phyloP scores from a whole-genome alignment of 2,888 invertebrate species.

The Pseudococcus viburni region DNA sequence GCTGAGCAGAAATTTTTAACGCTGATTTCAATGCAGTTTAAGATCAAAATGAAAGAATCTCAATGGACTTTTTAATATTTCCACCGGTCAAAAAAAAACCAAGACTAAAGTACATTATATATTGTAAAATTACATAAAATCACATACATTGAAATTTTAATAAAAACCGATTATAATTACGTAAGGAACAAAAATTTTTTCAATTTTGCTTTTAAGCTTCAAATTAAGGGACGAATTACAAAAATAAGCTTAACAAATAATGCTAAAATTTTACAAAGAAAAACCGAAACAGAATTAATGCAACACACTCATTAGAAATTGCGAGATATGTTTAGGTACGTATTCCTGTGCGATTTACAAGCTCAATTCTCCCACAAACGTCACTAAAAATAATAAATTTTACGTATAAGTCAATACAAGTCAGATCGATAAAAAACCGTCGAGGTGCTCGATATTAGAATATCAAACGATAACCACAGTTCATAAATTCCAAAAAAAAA shows the following conservation, averaged over 20 bases:
- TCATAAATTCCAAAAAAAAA: not conserved
- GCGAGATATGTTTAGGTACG: constrained; percentile 1
- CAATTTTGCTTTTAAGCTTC: constrained; percentile 63
- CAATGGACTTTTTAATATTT: too few species aligned
- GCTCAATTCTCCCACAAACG: not conserved
- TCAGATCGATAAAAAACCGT: not conserved
- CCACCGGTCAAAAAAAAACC: not conserved
- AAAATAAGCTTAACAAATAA: constrained; percentile 48
- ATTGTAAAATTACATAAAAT: constrained; percentile 66
- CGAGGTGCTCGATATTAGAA: not conserved
- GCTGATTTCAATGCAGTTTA: too few species aligned
- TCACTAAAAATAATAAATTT: not conserved
- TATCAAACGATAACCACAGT: not conserved
- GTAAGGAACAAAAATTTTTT: constrained; percentile 65
- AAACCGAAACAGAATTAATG: constrained; percentile 56
- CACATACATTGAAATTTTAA: constrained; percentile 65
- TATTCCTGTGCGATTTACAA: not conserved
- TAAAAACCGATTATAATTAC: constrained; percentile 65
- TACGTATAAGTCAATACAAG: not conserved
- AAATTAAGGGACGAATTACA: constrained; percentile 50
- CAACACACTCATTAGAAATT: not conserved
- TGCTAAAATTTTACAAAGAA: constrained; percentile 57
- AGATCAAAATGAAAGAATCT: too few species aligned
- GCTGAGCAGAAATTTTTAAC: too few species aligned
- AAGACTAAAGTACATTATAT: constrained; percentile 33